phyloP scores from a whole-genome alignment of 2,113 vertebrate genomes.

The Electrona antarctica region DNA sequence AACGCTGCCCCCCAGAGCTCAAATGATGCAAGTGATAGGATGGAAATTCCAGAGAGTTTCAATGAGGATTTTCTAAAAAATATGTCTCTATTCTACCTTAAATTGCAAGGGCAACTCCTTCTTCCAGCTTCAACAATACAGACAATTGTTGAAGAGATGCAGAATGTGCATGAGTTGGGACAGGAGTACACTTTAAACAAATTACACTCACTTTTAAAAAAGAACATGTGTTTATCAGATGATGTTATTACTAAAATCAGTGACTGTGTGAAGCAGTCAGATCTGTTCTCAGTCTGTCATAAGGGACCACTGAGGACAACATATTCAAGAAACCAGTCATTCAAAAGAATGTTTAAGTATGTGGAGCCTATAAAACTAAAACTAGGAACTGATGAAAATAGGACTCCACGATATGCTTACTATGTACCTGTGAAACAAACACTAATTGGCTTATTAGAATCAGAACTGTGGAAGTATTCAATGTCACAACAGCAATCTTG shows the following conservation, averaged over 20 bases:
- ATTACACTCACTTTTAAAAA: conserved; percentile 37
- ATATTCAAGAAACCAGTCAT: conserved; percentile 30
- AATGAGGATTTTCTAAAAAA: conserved; percentile 43
- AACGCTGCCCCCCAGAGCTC: conserved; percentile 27
- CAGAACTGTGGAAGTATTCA: conserved; percentile 42
- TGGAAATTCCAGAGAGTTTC: conserved; percentile 37
- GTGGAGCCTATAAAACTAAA: conserved; percentile 31
- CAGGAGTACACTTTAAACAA: conserved; percentile 45
- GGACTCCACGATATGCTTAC: conserved; percentile 47
- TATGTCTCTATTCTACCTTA: too few species aligned
- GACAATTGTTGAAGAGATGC: conserved; percentile 44
- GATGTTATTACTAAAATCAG: conserved; percentile 39
- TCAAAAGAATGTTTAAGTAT: conserved; percentile 38
- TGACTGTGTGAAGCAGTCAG: conserved; percentile 39
- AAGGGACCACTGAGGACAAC: conserved; percentile 36
- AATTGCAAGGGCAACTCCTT: conserved; percentile 46
- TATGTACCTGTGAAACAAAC: conserved; percentile 47
- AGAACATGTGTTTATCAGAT: conserved; percentile 42
- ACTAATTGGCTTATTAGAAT: conserved; percentile 33
- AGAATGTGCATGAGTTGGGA: conserved; percentile 52
- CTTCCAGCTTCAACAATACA: conserved; percentile 59
- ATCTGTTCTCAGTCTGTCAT: conserved; percentile 44
- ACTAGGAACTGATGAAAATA: conserved; percentile 50
- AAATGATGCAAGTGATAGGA: conserved; percentile 32
- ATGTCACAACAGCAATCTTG: conserved; percentile 23